Evolutionary conservation across 2,888 invertebrate species (phyloP).

Genomic region (Andrena minutula): DNA sequence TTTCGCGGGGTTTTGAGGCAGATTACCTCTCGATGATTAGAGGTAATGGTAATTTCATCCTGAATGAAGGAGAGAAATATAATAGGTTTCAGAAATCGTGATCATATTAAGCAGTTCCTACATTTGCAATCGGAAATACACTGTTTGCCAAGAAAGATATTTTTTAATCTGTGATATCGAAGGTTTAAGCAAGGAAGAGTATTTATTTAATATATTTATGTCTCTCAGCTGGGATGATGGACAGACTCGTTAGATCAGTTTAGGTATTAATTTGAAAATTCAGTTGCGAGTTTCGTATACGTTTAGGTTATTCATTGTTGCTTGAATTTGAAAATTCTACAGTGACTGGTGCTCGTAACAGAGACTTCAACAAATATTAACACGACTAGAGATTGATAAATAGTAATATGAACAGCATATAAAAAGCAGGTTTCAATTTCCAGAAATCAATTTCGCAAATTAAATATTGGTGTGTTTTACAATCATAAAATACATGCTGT

Average conservation of each 20-base stretch:
- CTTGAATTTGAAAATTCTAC: too few species aligned
- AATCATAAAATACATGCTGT: neutral
- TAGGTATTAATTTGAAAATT: conserved; percentile 20
- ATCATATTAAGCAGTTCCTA: conserved; percentile 31
- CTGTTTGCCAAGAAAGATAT: conserved; percentile 1
- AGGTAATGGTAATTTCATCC: neutral
- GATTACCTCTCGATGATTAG: neutral
- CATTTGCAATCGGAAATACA: conserved; percentile 1
- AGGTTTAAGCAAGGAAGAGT: conserved; percentile 15
- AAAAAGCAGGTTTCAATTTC: neutral
- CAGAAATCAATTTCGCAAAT: neutral
- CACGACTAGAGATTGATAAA: conserved; percentile 11
- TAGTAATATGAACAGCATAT: conserved; percentile 18
- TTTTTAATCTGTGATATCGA: conserved; percentile 54
- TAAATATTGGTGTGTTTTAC: neutral
- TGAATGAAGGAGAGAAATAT: neutral
- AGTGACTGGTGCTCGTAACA: conserved; percentile 14
- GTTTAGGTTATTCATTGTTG: neutral
- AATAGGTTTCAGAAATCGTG: neutral
- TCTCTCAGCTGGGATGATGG: conserved; percentile 12
- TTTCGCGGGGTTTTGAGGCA: neutral
- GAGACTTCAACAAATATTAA: conserved; percentile 25
- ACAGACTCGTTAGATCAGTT: conserved; percentile 42
- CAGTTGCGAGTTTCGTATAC: neutral
- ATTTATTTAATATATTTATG: conserved; percentile 40